These are phyloP conservation scores for Leucozona laternaria DNA, from an alignment of 2,888 invertebrate genomes.

Conservation along the genomic window DNA sequence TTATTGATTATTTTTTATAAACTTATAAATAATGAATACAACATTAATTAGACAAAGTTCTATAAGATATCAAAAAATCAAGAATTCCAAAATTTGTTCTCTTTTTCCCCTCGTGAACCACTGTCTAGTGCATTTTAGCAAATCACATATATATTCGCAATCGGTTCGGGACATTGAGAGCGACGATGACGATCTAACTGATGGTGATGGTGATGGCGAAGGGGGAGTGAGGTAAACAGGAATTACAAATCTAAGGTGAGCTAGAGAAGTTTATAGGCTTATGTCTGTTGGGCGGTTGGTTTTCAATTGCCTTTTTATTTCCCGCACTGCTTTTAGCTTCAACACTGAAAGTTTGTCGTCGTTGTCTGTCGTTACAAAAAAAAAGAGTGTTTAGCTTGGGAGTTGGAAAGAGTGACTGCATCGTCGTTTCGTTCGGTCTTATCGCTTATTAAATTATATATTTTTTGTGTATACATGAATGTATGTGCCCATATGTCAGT, in stretches of 20 bases:
- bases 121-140: constrained; percentile 10
- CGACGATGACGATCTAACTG: constrained; percentile 14
- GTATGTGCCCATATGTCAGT: constrained; percentile 61
- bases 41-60: too few species aligned
- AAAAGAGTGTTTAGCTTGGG: constrained; percentile 54
- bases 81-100: neutral
- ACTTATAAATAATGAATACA: too few species aligned
- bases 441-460: constrained; percentile 74
- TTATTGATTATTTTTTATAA: too few species aligned
- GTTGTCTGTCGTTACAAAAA: neutral
- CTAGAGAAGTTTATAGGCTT: constrained; percentile 59
- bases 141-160: constrained; percentile 59
- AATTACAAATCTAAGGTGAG: constrained; percentile 74
- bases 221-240: constrained; percentile 67
- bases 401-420: constrained; percentile 52
- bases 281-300: constrained; percentile 71
- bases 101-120: neutral
- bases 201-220: neutral
- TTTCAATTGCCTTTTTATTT: constrained; percentile 65
- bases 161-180: constrained; percentile 35
- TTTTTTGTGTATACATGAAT: constrained; percentile 46
- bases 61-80: too few species aligned
- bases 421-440: constrained; percentile 56
- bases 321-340: constrained; percentile 35
- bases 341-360: constrained; percentile 54